A percentile compares a stretch with the other conserved stretches of the same genome.
Conservation (phyloP, 1,140 invertebrate species). For the Mizuhopecten yessoensis region DNA sequence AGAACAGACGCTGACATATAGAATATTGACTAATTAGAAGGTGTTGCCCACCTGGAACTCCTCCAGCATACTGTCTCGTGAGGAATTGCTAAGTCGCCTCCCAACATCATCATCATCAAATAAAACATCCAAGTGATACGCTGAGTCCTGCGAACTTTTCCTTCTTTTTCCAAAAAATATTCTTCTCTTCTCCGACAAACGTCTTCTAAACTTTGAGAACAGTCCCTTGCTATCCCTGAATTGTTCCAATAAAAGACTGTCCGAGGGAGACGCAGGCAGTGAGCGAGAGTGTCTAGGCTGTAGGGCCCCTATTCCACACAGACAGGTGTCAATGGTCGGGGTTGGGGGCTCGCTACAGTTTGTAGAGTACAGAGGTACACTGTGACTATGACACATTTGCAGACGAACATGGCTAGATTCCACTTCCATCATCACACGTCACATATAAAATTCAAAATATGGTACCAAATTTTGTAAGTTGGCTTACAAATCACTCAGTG, state of each 20-base stretch:
- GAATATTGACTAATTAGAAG: no score
- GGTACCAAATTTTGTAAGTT: neutral
- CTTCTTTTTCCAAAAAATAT: neutral
- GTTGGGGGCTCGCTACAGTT: neutral
- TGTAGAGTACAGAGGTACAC: neutral
- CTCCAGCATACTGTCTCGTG: slow-evolving; percentile 3
- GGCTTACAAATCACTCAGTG: neutral
- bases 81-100: slow-evolving; percentile 44
- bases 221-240: slow-evolving; percentile 41
- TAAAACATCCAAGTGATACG: slow-evolving; percentile 23
- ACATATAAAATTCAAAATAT: neutral
- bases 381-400: neutral
- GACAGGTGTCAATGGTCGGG: neutral
- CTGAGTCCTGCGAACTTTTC: slow-evolving; percentile 47
- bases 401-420: neutral
- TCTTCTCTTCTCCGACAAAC: slow-evolving; percentile 39
- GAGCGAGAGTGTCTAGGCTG: neutral
- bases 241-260: slow-evolving; percentile 5
- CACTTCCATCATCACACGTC: neutral
- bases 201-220: slow-evolving; percentile 47
- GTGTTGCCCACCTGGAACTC: slow-evolving; percentile 43
- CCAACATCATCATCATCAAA: slow-evolving; percentile 49
- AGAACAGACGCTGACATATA: no score
- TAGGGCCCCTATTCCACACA: neutral
- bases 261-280: neutral